Percentiles rank a stretch among this genome's conserved stretches.
Conservation (phyloP, 2,113 vertebrate species). For the Hepsetus odoe region DNA sequence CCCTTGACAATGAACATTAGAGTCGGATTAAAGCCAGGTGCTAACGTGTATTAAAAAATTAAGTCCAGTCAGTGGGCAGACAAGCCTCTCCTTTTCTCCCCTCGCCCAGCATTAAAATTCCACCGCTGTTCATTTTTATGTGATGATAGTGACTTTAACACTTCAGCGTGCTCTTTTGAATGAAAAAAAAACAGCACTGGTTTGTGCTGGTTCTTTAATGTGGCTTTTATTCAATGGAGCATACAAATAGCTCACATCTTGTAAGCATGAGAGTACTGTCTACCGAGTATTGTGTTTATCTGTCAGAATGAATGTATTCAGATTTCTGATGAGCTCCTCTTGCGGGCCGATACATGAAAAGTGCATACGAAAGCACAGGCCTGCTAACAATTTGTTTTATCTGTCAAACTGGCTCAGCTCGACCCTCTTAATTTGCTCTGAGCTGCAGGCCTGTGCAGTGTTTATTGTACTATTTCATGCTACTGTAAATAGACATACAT, state of each 20-base stretch:
- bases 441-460: slow-evolving; percentile 14
- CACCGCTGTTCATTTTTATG: slow-evolving; percentile 61
- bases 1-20: slow-evolving; percentile 81
- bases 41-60: slow-evolving; percentile 81
- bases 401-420: slow-evolving; percentile 71
- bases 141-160: slow-evolving; percentile 69
- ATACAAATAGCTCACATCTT: slow-evolving; percentile 63
- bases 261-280: slow-evolving; percentile 34
- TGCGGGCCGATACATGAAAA: slow-evolving; percentile 39
- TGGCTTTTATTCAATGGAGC: slow-evolving; percentile 57
- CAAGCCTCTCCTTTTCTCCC: slow-evolving; percentile 56
- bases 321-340: slow-evolving; percentile 32
- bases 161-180: slow-evolving; percentile 70
- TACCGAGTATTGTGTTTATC: slow-evolving; percentile 38
- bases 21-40: slow-evolving; percentile 79
- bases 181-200: slow-evolving; percentile 31
- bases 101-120: slow-evolving; percentile 70
- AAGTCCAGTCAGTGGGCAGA: slow-evolving; percentile 75
- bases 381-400: slow-evolving; percentile 70
- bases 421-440: slow-evolving; percentile 47
- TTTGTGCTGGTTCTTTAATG: slow-evolving; percentile 22
- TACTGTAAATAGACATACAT: slow-evolving; percentile 76
- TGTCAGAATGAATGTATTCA: slow-evolving; percentile 43
- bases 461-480: slow-evolving; percentile 70
- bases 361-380: slow-evolving; percentile 65